Base-by-base conservation (phyloP, 1,140 invertebrate genomes). In the Proctacanthus coquilletti region DNA sequence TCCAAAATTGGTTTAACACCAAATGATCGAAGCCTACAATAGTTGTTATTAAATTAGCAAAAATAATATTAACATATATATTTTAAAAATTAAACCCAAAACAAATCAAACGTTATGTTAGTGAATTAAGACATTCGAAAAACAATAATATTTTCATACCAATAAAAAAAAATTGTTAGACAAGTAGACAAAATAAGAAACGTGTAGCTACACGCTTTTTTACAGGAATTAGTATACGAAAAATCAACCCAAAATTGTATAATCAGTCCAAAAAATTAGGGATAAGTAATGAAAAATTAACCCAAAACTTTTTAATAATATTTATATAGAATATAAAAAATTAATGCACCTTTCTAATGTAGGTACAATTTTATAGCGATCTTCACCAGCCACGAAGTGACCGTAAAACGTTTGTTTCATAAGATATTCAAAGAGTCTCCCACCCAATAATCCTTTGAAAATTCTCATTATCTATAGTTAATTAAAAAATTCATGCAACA, bases 1-100 rank as follows among this genome's bases (percentile, higher is more conserved):
- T 98, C 94, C 19, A 98, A 75, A 57, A 98, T 97, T 2, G 93
- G 87, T 63, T 98, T 98, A 4, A 98, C 94, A 14, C 95, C 95
- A 64, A 96, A 98, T 30, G 84, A 81, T 21, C 80, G 71, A 45
- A 97, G 69, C 52, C 85, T 67, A 51, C 11, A 19, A 36, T 36
- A 10, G 10, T 27, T 40, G 17, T n/a, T 8, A 27, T 39, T 35
- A 31, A 10, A 15, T 32, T 32, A 33, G n/a, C n/a, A n/a, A n/a
- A n/a, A 42, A 30, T 33, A 36, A 23, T 30, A 15, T 5, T 34
- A 25, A 30, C 18, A 30, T 27, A 6, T 4, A 27, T 3, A 13
- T 38, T 38, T 39, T 32, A 29, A 15, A 29, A 8, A 38, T 21
- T 13, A 32, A 32, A 32, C 5, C 8, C 6, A 32, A 6, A 15